phyloP scores from a whole-genome alignment of 2,797 vertebrate genomes.

The Balearica regulorum region DNA sequence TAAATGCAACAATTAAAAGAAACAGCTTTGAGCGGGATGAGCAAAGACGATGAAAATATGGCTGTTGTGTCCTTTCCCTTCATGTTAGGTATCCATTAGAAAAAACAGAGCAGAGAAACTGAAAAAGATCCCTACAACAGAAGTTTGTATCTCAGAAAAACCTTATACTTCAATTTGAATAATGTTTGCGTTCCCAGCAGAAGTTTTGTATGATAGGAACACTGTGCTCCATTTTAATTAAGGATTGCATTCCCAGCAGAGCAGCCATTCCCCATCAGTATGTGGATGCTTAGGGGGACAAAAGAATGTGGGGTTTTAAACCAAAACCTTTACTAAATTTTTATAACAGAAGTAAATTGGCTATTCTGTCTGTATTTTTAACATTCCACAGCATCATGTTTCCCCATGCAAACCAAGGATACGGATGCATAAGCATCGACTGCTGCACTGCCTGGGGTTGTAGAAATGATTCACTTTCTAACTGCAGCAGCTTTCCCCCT shows the following conservation, averaged over 20 bases:
- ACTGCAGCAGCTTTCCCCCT: background rate
- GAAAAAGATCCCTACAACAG: background rate
- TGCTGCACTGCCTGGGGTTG: rapidly evolving
- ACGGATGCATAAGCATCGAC: background rate
- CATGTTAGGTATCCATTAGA: background rate
- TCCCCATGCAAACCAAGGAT: background rate
- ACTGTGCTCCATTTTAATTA: background rate
- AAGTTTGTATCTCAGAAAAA: background rate
- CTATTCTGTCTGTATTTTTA: background rate
- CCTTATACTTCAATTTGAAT: background rate
- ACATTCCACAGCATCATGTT: background rate
- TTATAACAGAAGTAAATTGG: background rate
- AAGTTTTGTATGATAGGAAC: background rate
- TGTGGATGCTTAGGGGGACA: background rate
- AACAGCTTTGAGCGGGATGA: background rate
- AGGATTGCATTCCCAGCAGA: background rate
- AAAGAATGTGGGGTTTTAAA: background rate
- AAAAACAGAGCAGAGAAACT: background rate
- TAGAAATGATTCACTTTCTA: background rate
- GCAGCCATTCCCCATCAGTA: background rate
- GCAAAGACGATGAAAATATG: background rate
- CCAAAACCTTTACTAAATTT: background rate
- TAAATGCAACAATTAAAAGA: background rate
- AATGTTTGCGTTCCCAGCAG: background rate
- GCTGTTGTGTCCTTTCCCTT: background rate